Percentiles rank a stretch among this genome's conserved stretches.
Conservation (phyloP, 1,140 invertebrate species). For the Sitobion miscanthi region DNA sequence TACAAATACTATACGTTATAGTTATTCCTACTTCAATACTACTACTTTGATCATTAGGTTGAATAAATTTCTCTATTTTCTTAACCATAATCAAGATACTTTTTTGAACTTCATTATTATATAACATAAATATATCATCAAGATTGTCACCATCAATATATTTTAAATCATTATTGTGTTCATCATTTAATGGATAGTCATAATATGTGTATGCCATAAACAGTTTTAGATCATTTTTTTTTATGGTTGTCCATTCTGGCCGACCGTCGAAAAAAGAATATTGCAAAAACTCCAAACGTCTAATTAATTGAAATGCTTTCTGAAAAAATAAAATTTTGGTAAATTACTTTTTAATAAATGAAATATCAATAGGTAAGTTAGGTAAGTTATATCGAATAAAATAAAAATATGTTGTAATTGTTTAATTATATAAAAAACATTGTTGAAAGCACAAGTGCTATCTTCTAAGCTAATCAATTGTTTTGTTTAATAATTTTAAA, state of each 20-base stretch:
- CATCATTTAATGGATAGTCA: background rate
- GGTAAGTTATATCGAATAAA: no score
- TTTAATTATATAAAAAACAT: no score
- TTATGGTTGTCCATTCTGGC: background rate
- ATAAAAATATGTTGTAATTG: no score
- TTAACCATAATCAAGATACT: no score
- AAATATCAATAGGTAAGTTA: no score
- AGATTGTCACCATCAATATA: background rate
- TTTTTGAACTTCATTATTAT: no score
- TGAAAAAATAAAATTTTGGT: background rate
- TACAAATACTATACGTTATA: slow-evolving; percentile 18
- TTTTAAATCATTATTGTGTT: background rate
- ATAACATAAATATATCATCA: no score
- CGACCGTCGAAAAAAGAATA: slow-evolving; percentile 22
- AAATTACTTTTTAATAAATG: no score
- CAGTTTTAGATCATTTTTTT: background rate
- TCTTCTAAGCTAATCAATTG: no score
- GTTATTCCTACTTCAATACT: slow-evolving; percentile 11
- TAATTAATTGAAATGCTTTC: background rate
- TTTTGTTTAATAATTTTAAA: no score
- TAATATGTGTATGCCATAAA: slow-evolving; percentile 21
- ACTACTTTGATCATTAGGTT: background rate
- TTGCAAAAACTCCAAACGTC: background rate
- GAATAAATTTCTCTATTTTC: no score
- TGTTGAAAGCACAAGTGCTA: no score